These are phyloP conservation scores for Australoheros scitulus DNA, from an alignment of 2,113 vertebrate species.

Conservation along the genomic window DNA sequence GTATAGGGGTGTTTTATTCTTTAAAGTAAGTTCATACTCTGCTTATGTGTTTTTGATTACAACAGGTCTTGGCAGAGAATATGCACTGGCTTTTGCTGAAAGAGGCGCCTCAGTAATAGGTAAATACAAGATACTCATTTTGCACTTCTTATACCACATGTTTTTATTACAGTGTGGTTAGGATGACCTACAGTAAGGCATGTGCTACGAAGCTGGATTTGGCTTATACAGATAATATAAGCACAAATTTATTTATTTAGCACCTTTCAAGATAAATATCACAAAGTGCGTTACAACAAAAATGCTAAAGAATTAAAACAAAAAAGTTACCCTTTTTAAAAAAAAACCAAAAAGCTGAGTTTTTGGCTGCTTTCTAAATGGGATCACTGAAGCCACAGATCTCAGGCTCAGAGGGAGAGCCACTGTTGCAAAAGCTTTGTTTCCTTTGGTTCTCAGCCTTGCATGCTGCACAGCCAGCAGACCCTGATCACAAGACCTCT, in stretches of 20 bases:
- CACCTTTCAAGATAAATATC: not conserved
- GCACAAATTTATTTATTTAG: not conserved
- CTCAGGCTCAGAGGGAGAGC: not conserved
- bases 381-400: not conserved
- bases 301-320: not conserved
- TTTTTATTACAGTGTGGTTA: not conserved
- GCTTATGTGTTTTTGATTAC: conserved; percentile 30
- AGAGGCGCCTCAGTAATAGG: conserved; percentile 95
- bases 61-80: conserved; percentile 91
- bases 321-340: not conserved
- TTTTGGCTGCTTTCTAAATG: not conserved
- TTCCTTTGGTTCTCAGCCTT: not conserved
- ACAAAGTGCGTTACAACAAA: not conserved
- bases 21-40: not conserved
- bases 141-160: not conserved
- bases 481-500: not conserved
- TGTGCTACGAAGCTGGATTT: not conserved
- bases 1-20: not conserved
- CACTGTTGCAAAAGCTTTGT: not conserved
- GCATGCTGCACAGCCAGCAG: not conserved
- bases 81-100: conserved; percentile 94
- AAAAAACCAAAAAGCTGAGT: not conserved
- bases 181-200: not conserved
- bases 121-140: conserved; percentile 72
- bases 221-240: not conserved